Base-by-base conservation (phyloP, 2,113 vertebrate genomes). In the Riparia riparia region DNA sequence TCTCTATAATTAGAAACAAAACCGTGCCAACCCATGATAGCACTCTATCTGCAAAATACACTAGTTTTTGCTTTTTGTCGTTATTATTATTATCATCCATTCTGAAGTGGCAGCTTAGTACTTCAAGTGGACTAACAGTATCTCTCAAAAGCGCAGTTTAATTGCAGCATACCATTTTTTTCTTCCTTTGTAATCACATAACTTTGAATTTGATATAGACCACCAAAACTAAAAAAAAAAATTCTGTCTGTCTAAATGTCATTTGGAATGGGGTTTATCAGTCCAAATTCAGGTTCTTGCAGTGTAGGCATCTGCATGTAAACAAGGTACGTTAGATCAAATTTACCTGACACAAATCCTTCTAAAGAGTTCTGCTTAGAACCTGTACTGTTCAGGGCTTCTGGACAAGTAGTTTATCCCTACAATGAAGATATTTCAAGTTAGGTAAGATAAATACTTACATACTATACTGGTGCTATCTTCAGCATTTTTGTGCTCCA, bases 61-160 rank as follows among this genome's bases (percentile, higher is more conserved):
- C 79, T 82, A 7, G 2, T 79, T 85, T 91, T 63, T 70, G 5
- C 6, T 58, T 73, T 37, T 65, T 78, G 31, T 57, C 76, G 8
- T 78, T 58, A 19, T 11, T 69, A 41, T 81, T 96, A 37, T 76
- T 92, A 90, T 90, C 57, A 90, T 90, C 57, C 64, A 63, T 84
- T 85, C 78, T 91, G 58, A 90, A 89, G 69, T 81, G 65, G 21
- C 44, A 96, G 57, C 71, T 89, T 47, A 82, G 71, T 69, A 79
- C 58, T 90, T 95, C 44, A 77, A 42, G 76, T 54, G 70, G 39
- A 90, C n/a, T 77, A 93, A 63, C 16, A 82, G 42, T 22, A 92
- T 76, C 18, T 87, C 94, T 96, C 73, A 95, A 71, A 93, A 71
- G 41, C 74, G 66, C 26, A 68, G 47, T 81, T 78, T 95, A 82